Evolutionary conservation across 2,797 vertebrate genomes (phyloP).

Genomic region (Ceyx erithaca): DNA sequence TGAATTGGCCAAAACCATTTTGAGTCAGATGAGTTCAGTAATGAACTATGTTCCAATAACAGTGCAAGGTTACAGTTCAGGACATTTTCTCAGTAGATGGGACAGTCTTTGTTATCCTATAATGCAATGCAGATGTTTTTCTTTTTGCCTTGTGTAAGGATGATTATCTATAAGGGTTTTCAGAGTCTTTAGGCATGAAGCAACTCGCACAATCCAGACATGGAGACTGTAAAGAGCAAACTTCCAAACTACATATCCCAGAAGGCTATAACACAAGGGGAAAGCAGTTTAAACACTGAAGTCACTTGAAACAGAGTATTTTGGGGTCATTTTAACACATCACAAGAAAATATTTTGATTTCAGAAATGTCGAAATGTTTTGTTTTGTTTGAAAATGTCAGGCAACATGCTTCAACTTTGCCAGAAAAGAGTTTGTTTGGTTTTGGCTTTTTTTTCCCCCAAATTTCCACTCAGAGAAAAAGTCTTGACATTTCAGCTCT

Average conservation of each 20-base stretch:
- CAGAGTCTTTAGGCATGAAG: background rate
- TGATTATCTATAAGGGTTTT: background rate
- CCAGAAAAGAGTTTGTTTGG: background rate
- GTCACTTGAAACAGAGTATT: background rate
- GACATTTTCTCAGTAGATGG: constrained; percentile 22
- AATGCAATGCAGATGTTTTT: constrained; percentile 45
- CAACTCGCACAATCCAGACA: background rate
- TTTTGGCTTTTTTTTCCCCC: background rate
- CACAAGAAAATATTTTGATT: constrained; percentile 41
- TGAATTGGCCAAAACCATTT: background rate
- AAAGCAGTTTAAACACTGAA: background rate
- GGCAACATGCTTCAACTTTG: constrained; percentile 6
- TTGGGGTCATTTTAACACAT: constrained; percentile 5
- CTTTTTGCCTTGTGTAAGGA: background rate
- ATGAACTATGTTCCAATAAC: constrained; percentile 29
- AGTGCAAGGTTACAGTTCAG: background rate
- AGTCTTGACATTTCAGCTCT: constrained; percentile 52
- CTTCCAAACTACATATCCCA: constrained; percentile 48
- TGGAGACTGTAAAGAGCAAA: background rate
- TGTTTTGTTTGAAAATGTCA: constrained; percentile 60
- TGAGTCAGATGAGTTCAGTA: constrained; percentile 23
- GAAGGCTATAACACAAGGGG: background rate
- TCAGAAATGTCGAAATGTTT: constrained; percentile 55
- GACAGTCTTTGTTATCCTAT: constrained; percentile 17
- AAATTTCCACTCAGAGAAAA: constrained; percentile 50